Conservation (phyloP, 2,113 vertebrate genomes). For the Calidris pugnax region DNA sequence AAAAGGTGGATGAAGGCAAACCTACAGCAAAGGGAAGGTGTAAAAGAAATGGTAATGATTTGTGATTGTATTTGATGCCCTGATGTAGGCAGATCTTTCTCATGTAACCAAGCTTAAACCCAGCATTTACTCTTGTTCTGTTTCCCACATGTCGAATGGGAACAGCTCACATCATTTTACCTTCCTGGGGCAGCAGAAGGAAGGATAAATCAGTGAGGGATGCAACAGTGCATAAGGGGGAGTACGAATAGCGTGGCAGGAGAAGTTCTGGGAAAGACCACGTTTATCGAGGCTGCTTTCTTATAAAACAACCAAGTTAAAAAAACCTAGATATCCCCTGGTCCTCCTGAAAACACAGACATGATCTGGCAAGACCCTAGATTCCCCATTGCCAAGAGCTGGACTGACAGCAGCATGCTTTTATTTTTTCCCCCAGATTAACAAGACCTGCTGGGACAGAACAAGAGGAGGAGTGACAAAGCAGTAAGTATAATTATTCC, state of each 20-base stretch:
- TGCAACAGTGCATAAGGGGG: not conserved
- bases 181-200: not conserved
- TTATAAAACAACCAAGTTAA: not conserved
- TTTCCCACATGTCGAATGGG: not conserved
- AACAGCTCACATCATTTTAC: not conserved
- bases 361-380: not conserved
- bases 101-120: not conserved
- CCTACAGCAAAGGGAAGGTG: not conserved
- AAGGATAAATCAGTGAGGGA: not conserved
- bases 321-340: not conserved
- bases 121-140: not conserved
- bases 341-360: not conserved
- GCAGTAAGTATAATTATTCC: not conserved
- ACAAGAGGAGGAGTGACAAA: not conserved
- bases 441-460: not conserved
- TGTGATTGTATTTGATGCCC: not conserved
- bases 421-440: fast-evolving
- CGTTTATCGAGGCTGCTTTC: not conserved
- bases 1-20: not conserved
- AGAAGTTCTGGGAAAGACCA: not conserved
- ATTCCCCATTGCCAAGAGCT: not conserved
- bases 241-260: fast-evolving
- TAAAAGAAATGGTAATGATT: not conserved
- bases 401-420: not conserved
- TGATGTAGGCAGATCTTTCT: not conserved